Base-by-base conservation (phyloP, 2,888 invertebrate species). In the Acanthosepion lycidas region DNA sequence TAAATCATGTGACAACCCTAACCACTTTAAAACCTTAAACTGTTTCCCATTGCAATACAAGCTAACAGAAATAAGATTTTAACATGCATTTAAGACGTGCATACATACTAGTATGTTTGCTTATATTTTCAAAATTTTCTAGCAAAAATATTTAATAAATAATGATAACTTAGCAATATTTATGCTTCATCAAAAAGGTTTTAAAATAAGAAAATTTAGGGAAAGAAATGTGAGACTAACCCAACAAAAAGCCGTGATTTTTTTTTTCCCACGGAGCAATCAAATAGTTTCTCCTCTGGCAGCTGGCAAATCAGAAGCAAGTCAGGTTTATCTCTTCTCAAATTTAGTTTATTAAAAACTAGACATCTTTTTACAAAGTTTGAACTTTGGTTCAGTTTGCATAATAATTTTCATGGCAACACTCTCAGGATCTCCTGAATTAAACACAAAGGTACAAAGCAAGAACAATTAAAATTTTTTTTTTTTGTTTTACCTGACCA, bases 291-390 rank as follows among this genome's bases (percentile, higher is more conserved):
- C 33, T 78, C 15, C 78, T 78, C 12, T 78, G 78, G n/a, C n/a
- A 78, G 23, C n/a, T 33, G 15, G 23, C 59, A 59, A 59, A 59
- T 59, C 59, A 59, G 18, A 78, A 78, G 23, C n/a, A 78, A 78
- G 78, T n/a, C 78, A 78, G 15, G n/a, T 78, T n/a, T n/a, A 78
- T 78, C n/a, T n/a, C 78, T 78, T 78, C 78, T 78, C n/a, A 78
- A 33, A n/a, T 78, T 78, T 78, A 78, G n/a, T 78, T 78, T 78
- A 78, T 78, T 78, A 78, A 78, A 78, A 78, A 78, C 33, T 78
- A 33, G 9, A 78, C 78, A 78, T n/a, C n/a, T n/a, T 78, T n/a
- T 78, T 78, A 78, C n/a, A 78, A 0, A 78, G 64, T 26, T 23
- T 64, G 64, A 64, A 64, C 23, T 26, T 26, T 26, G 26, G 78